A percentile compares a stretch with the other conserved stretches of the same genome.
These are phyloP conservation scores for Watsonalla binaria DNA, from an alignment of 2,888 invertebrate genomes.

Conservation along the genomic window DNA sequence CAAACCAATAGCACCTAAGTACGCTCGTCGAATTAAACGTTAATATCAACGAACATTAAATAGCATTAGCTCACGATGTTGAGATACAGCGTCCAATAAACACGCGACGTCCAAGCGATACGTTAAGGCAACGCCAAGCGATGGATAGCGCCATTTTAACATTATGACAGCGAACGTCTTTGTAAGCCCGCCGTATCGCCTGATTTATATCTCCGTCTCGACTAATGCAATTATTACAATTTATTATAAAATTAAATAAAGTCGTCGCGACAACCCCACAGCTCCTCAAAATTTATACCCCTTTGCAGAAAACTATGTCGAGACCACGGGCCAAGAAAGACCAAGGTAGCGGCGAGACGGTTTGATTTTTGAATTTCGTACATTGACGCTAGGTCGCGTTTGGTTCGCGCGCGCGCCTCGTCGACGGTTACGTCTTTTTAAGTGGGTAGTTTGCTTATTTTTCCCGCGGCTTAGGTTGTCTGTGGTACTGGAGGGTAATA, in stretches of 20 bases:
- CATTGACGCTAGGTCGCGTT: constrained; percentile 44
- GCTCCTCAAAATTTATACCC: constrained; percentile 63
- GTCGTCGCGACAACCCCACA: constrained; percentile 54
- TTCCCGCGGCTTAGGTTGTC: constrained; percentile 71
- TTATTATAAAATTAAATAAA: constrained; percentile 77
- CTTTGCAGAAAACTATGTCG: constrained; percentile 54
- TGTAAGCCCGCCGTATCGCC: constrained; percentile 37
- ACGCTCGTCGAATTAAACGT: too few species aligned
- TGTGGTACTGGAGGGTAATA: constrained; percentile 63
- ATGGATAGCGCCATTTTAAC: constrained; percentile 19
- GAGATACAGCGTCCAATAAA: not conserved
- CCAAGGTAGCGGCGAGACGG: constrained; percentile 31
- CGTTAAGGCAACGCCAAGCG: not conserved
- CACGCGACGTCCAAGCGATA: too few species aligned
- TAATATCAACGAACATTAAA: too few species aligned
- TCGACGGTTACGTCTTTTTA: constrained; percentile 53
- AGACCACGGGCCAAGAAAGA: constrained; percentile 35
- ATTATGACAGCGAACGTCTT: constrained; percentile 37
- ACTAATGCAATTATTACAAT: constrained; percentile 76
- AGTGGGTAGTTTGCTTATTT: constrained; percentile 75
- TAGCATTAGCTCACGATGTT: too few species aligned
- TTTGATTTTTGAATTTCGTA: constrained; percentile 53
- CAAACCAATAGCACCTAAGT: too few species aligned
- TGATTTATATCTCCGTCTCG: constrained; percentile 61
- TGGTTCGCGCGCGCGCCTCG: constrained; percentile 24